Base-by-base conservation (phyloP, 64 coral and sea anemone genomes). In the Acropora yongei region DNA sequence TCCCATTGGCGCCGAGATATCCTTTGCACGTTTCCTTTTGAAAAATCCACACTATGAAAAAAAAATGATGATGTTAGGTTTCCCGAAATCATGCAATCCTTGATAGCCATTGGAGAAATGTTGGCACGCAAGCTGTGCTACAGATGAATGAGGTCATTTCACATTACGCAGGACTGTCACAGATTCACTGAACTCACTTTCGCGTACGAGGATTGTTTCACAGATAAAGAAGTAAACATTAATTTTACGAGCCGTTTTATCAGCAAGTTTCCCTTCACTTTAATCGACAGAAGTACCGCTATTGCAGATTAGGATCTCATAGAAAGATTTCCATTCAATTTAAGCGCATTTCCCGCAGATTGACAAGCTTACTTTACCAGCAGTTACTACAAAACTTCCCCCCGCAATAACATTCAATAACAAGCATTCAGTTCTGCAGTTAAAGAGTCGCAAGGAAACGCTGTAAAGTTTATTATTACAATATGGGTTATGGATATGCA, bases 31-130 rank as follows among this genome's bases (percentile, higher is more conserved):
- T 74, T 93, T 93, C 47, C 91, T 78, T 67, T 93, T 93, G 74
- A 93, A 93, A 93, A 93, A 93, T 79, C 91, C 91, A 87, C 63
- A 39, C 91, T 93, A 75, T 47, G 87, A 74, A 75, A 87, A 93
- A 69, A 47, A 55, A 2, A 65, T 7, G 78, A 2, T 57, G 6
- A 4, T 1, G 2, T 55, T 3, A 6, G n/a, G 14, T 49, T 10
- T 20, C 39, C 2, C 8, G 74, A 51, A 19, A 80, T 57, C 49
- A 80, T 19, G 50, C 16, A 80, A 40, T 82, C 79, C 53, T 2
- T 63, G 79, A 82, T 57, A 20, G 16, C 0, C 41, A 30, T 30
- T 30, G 30, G 30, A 30, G 30, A 30, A 30, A 30, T 30, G 30
- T 30, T 30, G 30, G 0, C 30, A 30, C 9, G 50, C 16, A 80